Conservation (phyloP, 2,797 vertebrate genomes). For the Jordanella pulchra region DNA sequence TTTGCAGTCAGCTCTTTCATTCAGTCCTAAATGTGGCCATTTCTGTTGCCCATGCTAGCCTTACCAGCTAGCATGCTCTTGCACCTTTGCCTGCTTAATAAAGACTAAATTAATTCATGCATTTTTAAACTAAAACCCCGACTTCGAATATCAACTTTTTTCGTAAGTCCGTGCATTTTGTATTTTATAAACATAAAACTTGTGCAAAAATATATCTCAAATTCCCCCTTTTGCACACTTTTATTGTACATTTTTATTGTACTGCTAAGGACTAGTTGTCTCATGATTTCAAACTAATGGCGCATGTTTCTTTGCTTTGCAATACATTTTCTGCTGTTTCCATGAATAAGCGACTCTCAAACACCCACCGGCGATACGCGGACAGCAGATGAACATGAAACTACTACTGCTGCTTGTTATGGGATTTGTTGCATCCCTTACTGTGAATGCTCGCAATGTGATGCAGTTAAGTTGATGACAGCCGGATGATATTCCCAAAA, state of each 20-base stretch:
- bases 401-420: neutral
- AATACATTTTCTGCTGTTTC: neutral
- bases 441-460: neutral
- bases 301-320: neutral
- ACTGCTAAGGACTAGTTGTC: neutral
- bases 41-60: slow-evolving; percentile 48
- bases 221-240: too few species aligned
- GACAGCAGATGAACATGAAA: neutral
- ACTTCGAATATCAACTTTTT: neutral
- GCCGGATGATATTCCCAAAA: neutral
- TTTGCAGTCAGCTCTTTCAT: neutral
- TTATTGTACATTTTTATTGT: neutral
- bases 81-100: neutral
- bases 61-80: slow-evolving; percentile 48
- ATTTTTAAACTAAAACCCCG: neutral
- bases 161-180: neutral
- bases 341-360: neutral
- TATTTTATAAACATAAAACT: neutral
- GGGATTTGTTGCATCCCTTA: neutral
- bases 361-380: neutral
- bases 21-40: neutral
- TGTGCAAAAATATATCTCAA: too few species aligned
- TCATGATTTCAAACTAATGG: neutral
- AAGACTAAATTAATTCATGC: neutral
- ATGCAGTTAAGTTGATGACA: neutral